phyloP scores from a whole-genome alignment of 2,888 invertebrate genomes.

The Dexiosoma caninum region DNA sequence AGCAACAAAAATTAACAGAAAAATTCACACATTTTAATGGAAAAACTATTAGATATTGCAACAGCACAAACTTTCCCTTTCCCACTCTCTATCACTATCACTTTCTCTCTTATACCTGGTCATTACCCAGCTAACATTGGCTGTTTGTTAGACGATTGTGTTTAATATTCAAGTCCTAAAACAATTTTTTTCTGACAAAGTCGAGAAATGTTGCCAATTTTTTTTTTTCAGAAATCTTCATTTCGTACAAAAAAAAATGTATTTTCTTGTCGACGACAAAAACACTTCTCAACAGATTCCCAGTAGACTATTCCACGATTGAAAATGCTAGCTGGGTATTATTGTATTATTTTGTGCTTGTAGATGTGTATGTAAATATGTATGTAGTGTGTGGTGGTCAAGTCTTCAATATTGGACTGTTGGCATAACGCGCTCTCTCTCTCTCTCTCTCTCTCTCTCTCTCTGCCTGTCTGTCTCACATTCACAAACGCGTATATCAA shows the following conservation, averaged over 20 bases:
- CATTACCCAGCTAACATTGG: too few relatives aligned
- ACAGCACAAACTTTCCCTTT: conserved; percentile 4
- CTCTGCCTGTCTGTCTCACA: neutral
- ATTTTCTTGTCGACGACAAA: too few relatives aligned
- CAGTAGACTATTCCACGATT: too few relatives aligned
- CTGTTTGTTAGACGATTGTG: too few relatives aligned
- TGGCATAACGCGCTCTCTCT: neutral
- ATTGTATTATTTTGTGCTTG: conserved; percentile 11
- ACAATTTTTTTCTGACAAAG: too few relatives aligned
- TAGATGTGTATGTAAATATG: neutral
- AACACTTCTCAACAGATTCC: too few relatives aligned
- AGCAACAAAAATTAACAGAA: conserved; percentile 36
- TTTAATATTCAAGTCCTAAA: too few relatives aligned
- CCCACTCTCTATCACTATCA: neutral
- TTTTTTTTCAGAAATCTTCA: too few relatives aligned
- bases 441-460: too few relatives aligned
- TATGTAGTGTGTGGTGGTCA: neutral
- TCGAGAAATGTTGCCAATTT: too few relatives aligned
- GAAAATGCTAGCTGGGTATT: neutral
- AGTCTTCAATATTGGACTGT: neutral
- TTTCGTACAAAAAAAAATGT: too few relatives aligned
- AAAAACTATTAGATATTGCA: conserved; percentile 5
- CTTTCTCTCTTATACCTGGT: neutral
- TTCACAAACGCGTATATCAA: neutral
- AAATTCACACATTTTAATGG: conserved; percentile 49